These are phyloP conservation scores for Napeogenes inachia DNA, from an alignment of 2,888 invertebrate genomes.

Conservation along the genomic window DNA sequence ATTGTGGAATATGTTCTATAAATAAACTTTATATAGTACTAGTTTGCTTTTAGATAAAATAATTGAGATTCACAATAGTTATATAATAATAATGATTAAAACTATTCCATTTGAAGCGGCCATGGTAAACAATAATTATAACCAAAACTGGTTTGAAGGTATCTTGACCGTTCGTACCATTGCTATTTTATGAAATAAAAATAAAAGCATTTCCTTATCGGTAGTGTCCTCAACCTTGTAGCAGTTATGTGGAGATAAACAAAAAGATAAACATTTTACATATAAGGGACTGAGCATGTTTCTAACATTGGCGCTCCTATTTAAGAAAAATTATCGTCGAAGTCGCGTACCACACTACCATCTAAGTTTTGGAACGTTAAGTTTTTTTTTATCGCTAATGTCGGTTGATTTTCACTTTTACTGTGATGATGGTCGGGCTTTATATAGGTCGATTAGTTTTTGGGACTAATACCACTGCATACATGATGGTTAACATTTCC, in stretches of 20 bases:
- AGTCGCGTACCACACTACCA: background rate
- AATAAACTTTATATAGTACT: no score
- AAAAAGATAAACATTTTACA: background rate
- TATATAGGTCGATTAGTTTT: no score
- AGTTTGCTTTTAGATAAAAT: no score
- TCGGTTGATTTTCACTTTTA: background rate
- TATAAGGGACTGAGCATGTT: background rate
- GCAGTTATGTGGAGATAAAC: background rate
- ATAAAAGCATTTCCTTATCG: slow-evolving; percentile 6
- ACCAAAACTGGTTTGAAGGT: no score
- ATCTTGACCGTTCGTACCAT: background rate
- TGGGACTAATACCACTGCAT: no score
- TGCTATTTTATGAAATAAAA: background rate
- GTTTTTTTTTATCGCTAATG: background rate
- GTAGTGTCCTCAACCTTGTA: background rate
- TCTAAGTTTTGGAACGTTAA: background rate
- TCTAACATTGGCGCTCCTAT: background rate
- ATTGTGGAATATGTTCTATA: no score
- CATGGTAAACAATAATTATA: no score
- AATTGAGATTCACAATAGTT: no score
- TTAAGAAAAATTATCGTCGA: background rate
- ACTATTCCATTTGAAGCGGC: background rate
- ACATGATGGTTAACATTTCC: no score
- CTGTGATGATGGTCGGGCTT: no score
- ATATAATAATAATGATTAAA: no score